These are phyloP conservation scores for Matsumyia berberina DNA, from an alignment of 2,888 invertebrate species.

Conservation along the genomic window DNA sequence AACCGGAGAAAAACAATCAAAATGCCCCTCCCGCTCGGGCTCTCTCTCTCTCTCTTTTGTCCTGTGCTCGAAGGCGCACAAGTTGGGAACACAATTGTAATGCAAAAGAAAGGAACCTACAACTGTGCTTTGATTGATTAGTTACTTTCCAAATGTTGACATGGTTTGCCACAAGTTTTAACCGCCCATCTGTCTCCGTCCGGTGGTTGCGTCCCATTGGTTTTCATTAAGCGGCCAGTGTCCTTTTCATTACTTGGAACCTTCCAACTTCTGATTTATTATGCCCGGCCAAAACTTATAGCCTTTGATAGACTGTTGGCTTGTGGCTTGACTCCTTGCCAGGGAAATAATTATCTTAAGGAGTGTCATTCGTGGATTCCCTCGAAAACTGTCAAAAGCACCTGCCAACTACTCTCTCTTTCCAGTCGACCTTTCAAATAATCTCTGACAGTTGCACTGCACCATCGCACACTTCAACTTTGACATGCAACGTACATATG, in stretches of 20 bases:
- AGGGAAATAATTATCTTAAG: slow-evolving; percentile 69
- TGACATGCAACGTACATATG: slow-evolving; percentile 48
- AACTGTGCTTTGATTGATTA: slow-evolving; percentile 67
- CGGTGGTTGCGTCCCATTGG: slow-evolving; percentile 35
- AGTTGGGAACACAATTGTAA: slow-evolving; percentile 42
- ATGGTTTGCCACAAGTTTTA: slow-evolving; percentile 67
- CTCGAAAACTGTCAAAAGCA: slow-evolving; percentile 66
- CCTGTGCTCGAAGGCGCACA: slow-evolving; percentile 27
- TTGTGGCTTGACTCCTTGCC: slow-evolving; percentile 47
- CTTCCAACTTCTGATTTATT: slow-evolving; percentile 61
- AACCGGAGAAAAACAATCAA: slow-evolving; percentile 51
- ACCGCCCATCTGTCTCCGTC: not conserved
- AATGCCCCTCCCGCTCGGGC: slow-evolving; percentile 4
- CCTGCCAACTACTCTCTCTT: slow-evolving; percentile 62
- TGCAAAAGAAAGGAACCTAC: slow-evolving; percentile 17
- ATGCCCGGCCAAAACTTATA: slow-evolving; percentile 35
- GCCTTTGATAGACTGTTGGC: slow-evolving; percentile 55
- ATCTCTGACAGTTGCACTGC: slow-evolving; percentile 40
- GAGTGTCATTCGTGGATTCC: slow-evolving; percentile 50
- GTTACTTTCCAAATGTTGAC: slow-evolving; percentile 73
- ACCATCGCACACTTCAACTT: slow-evolving; percentile 43
- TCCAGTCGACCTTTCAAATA: slow-evolving; percentile 32
- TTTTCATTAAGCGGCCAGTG: slow-evolving; percentile 73
- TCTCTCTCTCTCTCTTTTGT: slow-evolving; percentile 14
- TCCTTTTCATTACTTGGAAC: slow-evolving; percentile 64